phyloP scores from a whole-genome alignment of 2,888 invertebrate species.

The Panzeria rudis region DNA sequence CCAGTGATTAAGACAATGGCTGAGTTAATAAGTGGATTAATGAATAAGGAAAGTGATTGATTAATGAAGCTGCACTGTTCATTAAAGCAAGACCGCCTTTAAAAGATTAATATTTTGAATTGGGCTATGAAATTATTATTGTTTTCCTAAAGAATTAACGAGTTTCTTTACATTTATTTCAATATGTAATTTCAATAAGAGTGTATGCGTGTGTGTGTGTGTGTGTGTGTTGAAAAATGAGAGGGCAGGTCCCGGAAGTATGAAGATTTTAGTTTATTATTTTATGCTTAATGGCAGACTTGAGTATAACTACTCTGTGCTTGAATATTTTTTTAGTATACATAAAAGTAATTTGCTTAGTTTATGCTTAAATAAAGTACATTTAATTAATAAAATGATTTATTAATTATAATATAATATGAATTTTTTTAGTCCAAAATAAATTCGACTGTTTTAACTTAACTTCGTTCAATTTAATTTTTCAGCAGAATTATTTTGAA shows the following conservation, averaged over 20 bases:
- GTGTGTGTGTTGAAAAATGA: not conserved
- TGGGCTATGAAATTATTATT: not conserved
- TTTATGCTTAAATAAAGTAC: not conserved
- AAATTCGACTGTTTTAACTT: too few relatives aligned
- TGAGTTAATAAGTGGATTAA: conserved; percentile 7
- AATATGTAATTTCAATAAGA: not conserved
- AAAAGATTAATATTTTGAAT: not conserved
- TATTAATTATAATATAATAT: too few relatives aligned
- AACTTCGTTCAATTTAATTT: too few relatives aligned
- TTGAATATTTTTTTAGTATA: too few relatives aligned
- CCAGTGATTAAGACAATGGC: not conserved
- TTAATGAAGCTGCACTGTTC: not conserved
- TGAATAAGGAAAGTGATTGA: not conserved
- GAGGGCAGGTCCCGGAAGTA: not conserved
- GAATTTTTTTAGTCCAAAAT: too few relatives aligned
- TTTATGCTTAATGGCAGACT: not conserved
- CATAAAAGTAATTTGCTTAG: not conserved
- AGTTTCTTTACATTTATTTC: not conserved
- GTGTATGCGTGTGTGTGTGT: not conserved
- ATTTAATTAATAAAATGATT: too few relatives aligned
- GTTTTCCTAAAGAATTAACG: not conserved
- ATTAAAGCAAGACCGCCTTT: conserved; percentile 7
- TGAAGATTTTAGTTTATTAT: not conserved
- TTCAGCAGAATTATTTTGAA: too few relatives aligned
- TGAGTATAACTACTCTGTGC: too few relatives aligned